Percentiles rank a stretch among this genome's conserved stretches.
These are phyloP conservation scores for Daubentonia madagascariensis DNA, from an alignment of 2,113 vertebrate genomes.

Conservation along the genomic window DNA sequence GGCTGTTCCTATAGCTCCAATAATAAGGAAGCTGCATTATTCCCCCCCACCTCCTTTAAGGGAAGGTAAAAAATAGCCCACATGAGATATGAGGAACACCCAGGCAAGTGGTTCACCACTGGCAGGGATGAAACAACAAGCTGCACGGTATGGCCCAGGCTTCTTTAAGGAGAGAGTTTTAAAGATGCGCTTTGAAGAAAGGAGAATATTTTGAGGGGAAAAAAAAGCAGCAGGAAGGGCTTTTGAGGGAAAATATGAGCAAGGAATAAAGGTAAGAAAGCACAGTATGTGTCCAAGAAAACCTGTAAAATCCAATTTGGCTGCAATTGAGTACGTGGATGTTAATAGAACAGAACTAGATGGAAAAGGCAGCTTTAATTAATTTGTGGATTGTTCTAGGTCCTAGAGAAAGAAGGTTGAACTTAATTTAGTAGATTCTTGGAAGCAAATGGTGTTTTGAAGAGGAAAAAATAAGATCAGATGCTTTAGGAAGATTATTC, in stretches of 20 bases:
- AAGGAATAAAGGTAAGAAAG: conserved; percentile 33
- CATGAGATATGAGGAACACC: neutral
- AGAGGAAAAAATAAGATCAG: conserved; percentile 36
- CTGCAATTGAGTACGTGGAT: neutral
- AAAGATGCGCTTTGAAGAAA: conserved; percentile 15
- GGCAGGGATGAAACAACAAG: neutral
- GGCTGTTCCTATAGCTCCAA: neutral
- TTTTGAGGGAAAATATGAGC: neutral
- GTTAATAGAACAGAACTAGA: neutral
- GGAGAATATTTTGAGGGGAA: neutral
- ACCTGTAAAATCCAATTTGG: conserved; percentile 17
- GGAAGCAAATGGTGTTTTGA: conserved; percentile 38
- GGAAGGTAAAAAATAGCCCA: neutral
- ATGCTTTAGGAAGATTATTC: conserved; percentile 47
- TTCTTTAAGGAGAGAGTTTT: conserved; percentile 11
- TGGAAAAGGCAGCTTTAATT: conserved; percentile 1
- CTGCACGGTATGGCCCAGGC: neutral
- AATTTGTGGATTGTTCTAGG: conserved; percentile 5
- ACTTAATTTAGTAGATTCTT: conserved; percentile 50
- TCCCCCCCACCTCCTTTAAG: neutral
- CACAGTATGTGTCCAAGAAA: neutral
- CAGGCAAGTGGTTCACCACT: neutral
- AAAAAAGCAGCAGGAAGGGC: neutral
- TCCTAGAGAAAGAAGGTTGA: neutral
- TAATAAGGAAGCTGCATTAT: neutral